Percentiles rank a stretch among this genome's conserved stretches.
These are phyloP conservation scores for Cyphomyrmex costatus DNA, from an alignment of 1,140 invertebrate genomes.

Conservation along the genomic window DNA sequence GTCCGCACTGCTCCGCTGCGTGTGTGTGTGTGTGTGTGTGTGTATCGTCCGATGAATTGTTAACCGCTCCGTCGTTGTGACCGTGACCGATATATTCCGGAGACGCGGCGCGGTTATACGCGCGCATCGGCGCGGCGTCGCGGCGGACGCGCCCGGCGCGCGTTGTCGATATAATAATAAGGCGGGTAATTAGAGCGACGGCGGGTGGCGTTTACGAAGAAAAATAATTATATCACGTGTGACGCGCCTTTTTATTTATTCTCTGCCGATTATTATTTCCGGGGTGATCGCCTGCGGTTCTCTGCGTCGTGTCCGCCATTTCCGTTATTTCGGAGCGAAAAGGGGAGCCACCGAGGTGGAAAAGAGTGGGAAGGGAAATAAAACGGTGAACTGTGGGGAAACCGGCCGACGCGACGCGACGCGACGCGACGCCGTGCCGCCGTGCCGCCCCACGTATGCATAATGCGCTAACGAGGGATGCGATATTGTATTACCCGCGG, in stretches of 20 bases:
- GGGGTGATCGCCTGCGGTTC: not conserved
- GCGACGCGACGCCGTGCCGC: no score
- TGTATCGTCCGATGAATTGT: conserved; percentile 56
- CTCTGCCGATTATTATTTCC: not conserved
- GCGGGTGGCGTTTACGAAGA: not conserved
- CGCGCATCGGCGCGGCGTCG: conserved; percentile 22
- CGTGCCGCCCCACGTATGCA: conserved; percentile 68
- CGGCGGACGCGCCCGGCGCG: conserved; percentile 16
- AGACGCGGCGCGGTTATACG: conserved; percentile 45
- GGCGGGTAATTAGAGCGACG: conserved; percentile 46
- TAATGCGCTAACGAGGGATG: conserved; percentile 68
- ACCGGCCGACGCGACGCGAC: conserved; percentile 22
- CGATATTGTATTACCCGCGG: not conserved
- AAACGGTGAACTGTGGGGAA: conserved; percentile 17
- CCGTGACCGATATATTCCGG: conserved; percentile 62
- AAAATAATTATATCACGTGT: not conserved
- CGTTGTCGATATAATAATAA: conserved; percentile 41
- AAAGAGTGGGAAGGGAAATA: conserved; percentile 12
- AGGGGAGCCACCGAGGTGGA: no score
- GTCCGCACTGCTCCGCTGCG: not conserved
- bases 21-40: not conserved
- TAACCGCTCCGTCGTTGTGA: conserved; percentile 58
- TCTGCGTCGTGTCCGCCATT: not conserved
- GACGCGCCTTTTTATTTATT: not conserved
- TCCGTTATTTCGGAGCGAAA: not conserved